Evolutionary conservation across 2,797 vertebrate species (phyloP).

Genomic region (Rhynchonycteris naso): DNA sequence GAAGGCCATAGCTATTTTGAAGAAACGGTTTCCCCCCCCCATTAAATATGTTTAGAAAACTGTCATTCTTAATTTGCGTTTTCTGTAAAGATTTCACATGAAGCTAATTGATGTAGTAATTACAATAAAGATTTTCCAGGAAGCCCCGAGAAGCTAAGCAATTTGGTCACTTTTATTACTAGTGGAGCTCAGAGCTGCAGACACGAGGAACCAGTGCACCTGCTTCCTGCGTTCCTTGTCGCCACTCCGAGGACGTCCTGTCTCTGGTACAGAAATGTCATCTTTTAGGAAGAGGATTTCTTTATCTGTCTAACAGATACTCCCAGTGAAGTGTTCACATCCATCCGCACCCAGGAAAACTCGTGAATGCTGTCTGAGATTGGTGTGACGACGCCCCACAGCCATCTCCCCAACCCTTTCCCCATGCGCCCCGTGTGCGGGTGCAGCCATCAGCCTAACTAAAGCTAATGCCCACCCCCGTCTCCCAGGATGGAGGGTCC

Average conservation of each 20-base stretch:
- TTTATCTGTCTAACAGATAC: background rate
- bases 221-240: background rate
- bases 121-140: conserved; percentile 15
- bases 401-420: background rate
- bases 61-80: conserved; percentile 39
- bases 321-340: background rate
- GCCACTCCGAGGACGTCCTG: background rate
- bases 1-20: background rate
- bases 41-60: conserved; percentile 30
- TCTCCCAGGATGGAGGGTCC: background rate
- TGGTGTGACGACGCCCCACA: background rate
- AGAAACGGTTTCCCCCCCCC: background rate
- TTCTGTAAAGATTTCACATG: background rate
- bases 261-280: background rate
- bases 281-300: background rate
- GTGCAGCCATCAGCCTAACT: background rate
- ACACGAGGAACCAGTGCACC: background rate
- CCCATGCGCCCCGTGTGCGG: background rate
- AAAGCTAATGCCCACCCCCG: background rate
- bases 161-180: background rate
- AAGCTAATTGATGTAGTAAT: background rate
- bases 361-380: background rate
- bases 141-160: background rate
- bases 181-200: background rate
- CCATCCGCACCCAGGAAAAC: background rate